A percentile compares a stretch with the other conserved stretches of the same genome.
These are phyloP conservation scores for Aphelinus certus DNA, from an alignment of 1,140 invertebrate species.

Conservation along the genomic window DNA sequence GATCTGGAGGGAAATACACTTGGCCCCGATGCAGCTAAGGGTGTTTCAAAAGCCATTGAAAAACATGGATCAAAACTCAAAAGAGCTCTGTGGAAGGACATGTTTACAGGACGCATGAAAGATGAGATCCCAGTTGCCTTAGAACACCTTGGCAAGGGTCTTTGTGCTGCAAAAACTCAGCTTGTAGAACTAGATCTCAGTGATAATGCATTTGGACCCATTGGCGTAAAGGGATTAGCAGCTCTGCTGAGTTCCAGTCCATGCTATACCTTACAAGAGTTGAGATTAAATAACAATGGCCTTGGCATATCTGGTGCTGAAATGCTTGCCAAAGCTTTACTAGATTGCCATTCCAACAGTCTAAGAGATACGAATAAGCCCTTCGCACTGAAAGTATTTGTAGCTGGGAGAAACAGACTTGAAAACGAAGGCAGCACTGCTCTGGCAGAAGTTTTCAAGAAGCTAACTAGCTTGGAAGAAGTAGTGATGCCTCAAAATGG, in stretches of 20 bases:
- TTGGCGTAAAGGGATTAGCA: slow-evolving; percentile 91
- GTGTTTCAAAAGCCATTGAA: slow-evolving; percentile 82
- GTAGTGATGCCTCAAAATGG: slow-evolving; percentile 97
- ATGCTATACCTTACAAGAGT: slow-evolving; percentile 84
- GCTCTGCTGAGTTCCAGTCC: slow-evolving; percentile 83
- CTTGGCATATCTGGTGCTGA: slow-evolving; percentile 90
- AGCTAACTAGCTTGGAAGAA: slow-evolving; percentile 85
- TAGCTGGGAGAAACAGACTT: slow-evolving; percentile 92
- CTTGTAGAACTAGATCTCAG: slow-evolving; percentile 92
- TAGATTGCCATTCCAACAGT: slow-evolving; percentile 77
- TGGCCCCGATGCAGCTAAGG: slow-evolving; percentile 87
- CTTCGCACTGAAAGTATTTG: slow-evolving; percentile 82
- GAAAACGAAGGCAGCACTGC: slow-evolving; percentile 93
- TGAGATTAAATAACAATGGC: slow-evolving; percentile 95
- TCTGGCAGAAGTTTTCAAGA: slow-evolving; percentile 83
- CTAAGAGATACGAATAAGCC: slow-evolving; percentile 68
- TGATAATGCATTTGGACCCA: slow-evolving; percentile 98
- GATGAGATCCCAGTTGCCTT: slow-evolving; percentile 93
- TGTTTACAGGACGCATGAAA: slow-evolving; percentile 95
- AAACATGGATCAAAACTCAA: slow-evolving; percentile 79
- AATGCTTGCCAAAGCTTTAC: slow-evolving; percentile 82
- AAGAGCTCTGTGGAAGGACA: slow-evolving; percentile 91
- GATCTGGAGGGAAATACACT: slow-evolving; percentile 94
- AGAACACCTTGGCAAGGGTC: slow-evolving; percentile 80
- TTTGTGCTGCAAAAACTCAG: slow-evolving; percentile 81